A percentile compares a stretch with the other conserved stretches of the same genome.
These are phyloP conservation scores for Falco naumanni DNA, from an alignment of 2,797 vertebrate genomes.

Conservation along the genomic window DNA sequence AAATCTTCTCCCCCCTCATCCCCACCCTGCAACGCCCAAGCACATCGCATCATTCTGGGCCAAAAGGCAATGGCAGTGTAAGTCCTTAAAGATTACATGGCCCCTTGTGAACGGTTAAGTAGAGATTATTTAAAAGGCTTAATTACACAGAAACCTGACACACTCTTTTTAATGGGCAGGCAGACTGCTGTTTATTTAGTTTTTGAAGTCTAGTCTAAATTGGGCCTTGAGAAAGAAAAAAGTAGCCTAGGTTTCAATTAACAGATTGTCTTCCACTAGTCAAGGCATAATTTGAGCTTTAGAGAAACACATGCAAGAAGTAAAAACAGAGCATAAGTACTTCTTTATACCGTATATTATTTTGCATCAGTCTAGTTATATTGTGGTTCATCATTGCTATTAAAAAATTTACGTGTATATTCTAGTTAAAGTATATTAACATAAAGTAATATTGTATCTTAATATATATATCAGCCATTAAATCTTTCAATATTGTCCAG, in stretches of 20 bases:
- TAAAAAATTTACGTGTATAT: constrained; percentile 29
- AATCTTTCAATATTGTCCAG: not conserved
- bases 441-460: not conserved
- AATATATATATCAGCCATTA: not conserved
- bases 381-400: not conserved
- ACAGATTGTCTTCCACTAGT: constrained; percentile 74
- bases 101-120: constrained; percentile 62
- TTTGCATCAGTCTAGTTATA: constrained; percentile 17
- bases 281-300: constrained; percentile 76
- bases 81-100: constrained; percentile 62
- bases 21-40: not conserved
- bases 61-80: constrained; percentile 5
- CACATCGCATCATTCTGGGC: not conserved
- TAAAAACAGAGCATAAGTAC: constrained; percentile 70
- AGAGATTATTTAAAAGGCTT: constrained; percentile 77
- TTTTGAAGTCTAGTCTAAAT: constrained; percentile 79
- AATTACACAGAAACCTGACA: constrained; percentile 79
- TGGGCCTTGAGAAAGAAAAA: constrained; percentile 68
- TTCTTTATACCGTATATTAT: constrained; percentile 40
- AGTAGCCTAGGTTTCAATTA: constrained; percentile 75
- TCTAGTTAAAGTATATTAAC: not conserved
- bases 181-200: constrained; percentile 80
- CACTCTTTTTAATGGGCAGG: constrained; percentile 74
- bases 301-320: constrained; percentile 67
- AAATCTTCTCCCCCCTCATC: not conserved